Evolutionary conservation across 1,140 invertebrate species (phyloP).

Genomic region (Nautilus pompilius): DNA sequence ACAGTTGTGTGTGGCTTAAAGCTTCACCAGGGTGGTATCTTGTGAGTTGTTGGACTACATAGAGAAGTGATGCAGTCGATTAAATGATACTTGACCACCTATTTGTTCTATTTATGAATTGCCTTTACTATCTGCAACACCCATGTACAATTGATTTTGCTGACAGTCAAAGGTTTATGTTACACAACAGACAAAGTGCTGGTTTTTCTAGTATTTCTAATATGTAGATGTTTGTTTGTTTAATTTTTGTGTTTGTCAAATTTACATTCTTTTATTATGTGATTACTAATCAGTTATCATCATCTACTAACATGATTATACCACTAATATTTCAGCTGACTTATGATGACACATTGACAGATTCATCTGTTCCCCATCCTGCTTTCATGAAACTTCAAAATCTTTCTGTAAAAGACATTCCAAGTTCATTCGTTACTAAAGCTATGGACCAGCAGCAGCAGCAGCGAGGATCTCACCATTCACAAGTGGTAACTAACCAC

Average conservation of each 20-base stretch:
- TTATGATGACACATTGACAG: not conserved
- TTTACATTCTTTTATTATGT: not conserved
- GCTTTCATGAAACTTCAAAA: constrained; percentile 3
- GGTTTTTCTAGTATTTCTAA: not conserved
- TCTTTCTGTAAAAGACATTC: constrained; percentile 17
- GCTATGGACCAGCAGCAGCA: constrained; percentile 34
- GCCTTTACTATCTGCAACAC: too few relatives aligned
- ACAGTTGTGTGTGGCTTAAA: too few relatives aligned
- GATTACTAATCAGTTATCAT: too few relatives aligned
- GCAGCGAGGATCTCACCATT: constrained; percentile 35
- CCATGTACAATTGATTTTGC: too few relatives aligned
- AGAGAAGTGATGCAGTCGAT: too few relatives aligned
- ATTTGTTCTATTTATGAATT: too few relatives aligned
- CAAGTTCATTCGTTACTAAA: constrained; percentile 39
- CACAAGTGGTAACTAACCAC: constrained; percentile 33
- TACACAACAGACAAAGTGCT: too few relatives aligned
- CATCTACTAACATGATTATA: too few relatives aligned
- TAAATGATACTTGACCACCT: too few relatives aligned
- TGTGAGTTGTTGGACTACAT: too few relatives aligned
- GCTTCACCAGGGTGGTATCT: too few relatives aligned
- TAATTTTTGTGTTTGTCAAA: not conserved
- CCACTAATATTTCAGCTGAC: not conserved
- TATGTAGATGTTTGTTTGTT: not conserved
- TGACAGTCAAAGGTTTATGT: too few relatives aligned
- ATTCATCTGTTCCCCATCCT: not conserved